phyloP scores from a whole-genome alignment of 2,797 vertebrate species.

The Danio tinwini region DNA sequence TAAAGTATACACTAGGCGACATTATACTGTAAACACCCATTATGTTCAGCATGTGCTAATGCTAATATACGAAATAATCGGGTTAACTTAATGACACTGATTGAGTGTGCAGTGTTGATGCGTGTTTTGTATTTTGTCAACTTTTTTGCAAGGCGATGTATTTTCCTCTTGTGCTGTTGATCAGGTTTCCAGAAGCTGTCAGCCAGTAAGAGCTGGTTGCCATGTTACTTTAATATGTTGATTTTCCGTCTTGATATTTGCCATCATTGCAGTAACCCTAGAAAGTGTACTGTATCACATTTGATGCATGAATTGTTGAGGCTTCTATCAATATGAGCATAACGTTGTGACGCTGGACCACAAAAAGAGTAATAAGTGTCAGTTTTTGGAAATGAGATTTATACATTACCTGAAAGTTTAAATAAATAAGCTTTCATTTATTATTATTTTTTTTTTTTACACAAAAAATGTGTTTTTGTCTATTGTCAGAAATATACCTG shows the following conservation, averaged over 20 bases:
- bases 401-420: no score
- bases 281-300: not conserved
- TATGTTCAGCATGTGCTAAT: not conserved
- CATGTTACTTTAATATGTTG: not conserved
- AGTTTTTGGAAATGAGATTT: no score
- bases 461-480: no score
- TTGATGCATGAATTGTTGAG: not conserved
- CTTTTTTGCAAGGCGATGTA: not conserved
- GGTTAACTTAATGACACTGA: not conserved
- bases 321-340: not conserved
- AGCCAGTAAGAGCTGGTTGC: conserved; percentile 1
- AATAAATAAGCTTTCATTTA: no score
- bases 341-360: not conserved
- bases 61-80: not conserved
- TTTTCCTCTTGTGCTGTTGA: not conserved
- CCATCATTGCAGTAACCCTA: not conserved
- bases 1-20: not conserved
- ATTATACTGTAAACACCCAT: not conserved
- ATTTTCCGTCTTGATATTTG: not conserved
- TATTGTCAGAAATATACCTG: no score
- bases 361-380: no score
- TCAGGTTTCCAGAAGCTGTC: not conserved
- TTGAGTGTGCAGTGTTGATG: not conserved
- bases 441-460: no score
- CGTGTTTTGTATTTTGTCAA: not conserved